Base-by-base conservation (phyloP, 2,888 invertebrate genomes). In the Lasioglossum pauxillum region DNA sequence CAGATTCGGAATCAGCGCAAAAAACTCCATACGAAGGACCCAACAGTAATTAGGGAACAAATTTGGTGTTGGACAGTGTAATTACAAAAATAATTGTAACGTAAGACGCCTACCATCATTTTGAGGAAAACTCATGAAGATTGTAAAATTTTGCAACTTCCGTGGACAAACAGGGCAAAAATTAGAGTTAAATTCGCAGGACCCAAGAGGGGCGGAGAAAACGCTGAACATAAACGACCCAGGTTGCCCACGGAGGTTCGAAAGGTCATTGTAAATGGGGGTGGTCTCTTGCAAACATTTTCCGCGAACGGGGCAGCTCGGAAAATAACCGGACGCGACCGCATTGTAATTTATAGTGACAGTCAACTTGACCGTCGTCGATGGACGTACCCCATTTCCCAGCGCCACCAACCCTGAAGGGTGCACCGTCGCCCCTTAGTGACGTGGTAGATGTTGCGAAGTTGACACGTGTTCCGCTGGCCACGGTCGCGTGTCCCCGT, bases 361-460 rank as follows among this genome's bases (percentile, higher is more conserved):
- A 69, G 74, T 67, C n/a, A 78, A 87, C 80, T 78, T 83, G 83
- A 87, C 87, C 82, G 78, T 87, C 85, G 81, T 75, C 82, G 79
- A 95, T 95, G 95, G 92, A 95, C 69, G 92, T 95, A 72, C 94
- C 95, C 75, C 88, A 89, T 79, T 95, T 95, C 84, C 95, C 95
- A 82, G 90, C 91, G 80, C 94, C 95, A n/a, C 94, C 95, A 88
- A 88, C 89, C 75, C 90, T 91, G 71, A 88, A 90, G 86, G 89
- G 86, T 76, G 83, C 90, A 72, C 67, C 87, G 67, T 90, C 89
- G 80, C 90, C 88, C 85, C 87, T 87, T 91, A 92, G 89, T 91
- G 92, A 91, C 89, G 88, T 87, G 72, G 83, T 88, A 88, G 88
- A 90, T 85, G 88, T 91, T 84, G 90, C 85, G 72, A 84, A 85